Percentiles rank a stretch among this genome's conserved stretches.
phyloP scores from a whole-genome alignment of 2,113 vertebrate species.

The Gorilla gorilla region DNA sequence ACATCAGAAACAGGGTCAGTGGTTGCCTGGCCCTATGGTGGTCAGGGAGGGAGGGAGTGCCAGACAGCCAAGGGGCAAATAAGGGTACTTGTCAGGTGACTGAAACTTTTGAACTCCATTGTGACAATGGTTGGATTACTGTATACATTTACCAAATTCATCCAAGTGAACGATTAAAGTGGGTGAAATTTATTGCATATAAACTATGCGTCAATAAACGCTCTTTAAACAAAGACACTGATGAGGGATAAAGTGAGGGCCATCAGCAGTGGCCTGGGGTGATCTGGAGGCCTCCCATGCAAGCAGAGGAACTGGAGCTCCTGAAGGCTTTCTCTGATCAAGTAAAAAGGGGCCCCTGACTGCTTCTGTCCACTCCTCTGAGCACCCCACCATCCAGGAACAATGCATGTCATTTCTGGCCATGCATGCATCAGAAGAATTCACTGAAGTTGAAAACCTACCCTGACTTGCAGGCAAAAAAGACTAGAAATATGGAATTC shows the following conservation, averaged over 20 bases:
- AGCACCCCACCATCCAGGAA: not conserved
- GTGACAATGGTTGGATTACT: too few relatives aligned
- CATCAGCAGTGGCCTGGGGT: not conserved
- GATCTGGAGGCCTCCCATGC: not conserved
- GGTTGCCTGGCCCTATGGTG: not conserved
- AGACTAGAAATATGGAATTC: not conserved
- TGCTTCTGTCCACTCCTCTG: not conserved
- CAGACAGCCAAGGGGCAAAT: not conserved
- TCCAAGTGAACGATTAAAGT: not conserved
- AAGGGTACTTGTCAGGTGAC: rapidly evolving
- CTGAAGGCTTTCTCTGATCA: not conserved
- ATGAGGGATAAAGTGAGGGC: not conserved
- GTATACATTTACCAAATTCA: not conserved
- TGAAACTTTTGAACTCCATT: not conserved
- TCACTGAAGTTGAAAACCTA: not conserved
- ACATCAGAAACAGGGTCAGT: not conserved
- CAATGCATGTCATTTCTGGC: not conserved
- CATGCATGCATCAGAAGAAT: not conserved
- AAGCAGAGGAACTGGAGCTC: not conserved
- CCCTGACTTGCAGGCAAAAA: not conserved
- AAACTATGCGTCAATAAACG: not conserved
- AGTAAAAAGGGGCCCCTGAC: not conserved
- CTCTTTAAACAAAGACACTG: not conserved
- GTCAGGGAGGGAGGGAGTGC: not conserved
- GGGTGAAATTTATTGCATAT: too few relatives aligned